These are phyloP conservation scores for Eledona agricola DNA, from an alignment of 2,888 invertebrate genomes.

Conservation along the genomic window DNA sequence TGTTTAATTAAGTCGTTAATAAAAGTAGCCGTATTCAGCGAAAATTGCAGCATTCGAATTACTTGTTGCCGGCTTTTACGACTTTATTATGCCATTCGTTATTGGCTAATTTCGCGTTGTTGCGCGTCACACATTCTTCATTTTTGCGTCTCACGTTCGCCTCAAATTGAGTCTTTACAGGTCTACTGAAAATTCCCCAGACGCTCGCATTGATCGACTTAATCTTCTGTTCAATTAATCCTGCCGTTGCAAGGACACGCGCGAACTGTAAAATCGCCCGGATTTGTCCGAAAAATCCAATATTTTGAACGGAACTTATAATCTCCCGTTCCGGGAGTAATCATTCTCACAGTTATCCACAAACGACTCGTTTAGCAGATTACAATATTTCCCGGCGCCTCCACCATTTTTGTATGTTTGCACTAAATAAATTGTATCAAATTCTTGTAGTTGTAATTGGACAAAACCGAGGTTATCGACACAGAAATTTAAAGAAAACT, in stretches of 20 bases:
- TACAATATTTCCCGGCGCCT: slow-evolving; percentile 13
- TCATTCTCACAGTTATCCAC: no score
- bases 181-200: slow-evolving; percentile 4
- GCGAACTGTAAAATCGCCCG: slow-evolving; percentile 9
- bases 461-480: background rate
- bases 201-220: slow-evolving; percentile 12
- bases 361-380: no score
- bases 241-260: slow-evolving; percentile 21
- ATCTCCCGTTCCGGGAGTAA: no score
- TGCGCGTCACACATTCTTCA: slow-evolving; percentile 2
- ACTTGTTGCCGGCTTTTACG: no score
- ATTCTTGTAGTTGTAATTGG: no score
- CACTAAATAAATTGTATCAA: background rate
- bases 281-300: no score
- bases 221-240: slow-evolving; percentile 21
- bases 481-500: background rate
- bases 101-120: no score
- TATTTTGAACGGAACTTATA: background rate
- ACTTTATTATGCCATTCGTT: no score
- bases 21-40: no score
- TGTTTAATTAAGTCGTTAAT: no score
- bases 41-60: no score
- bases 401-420: slow-evolving; percentile 13
- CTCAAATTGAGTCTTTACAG: slow-evolving; percentile 6
- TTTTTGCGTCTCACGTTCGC: slow-evolving; percentile 9